Evolutionary conservation across 2,888 invertebrate genomes (phyloP).

Genomic region (Labia minor): DNA sequence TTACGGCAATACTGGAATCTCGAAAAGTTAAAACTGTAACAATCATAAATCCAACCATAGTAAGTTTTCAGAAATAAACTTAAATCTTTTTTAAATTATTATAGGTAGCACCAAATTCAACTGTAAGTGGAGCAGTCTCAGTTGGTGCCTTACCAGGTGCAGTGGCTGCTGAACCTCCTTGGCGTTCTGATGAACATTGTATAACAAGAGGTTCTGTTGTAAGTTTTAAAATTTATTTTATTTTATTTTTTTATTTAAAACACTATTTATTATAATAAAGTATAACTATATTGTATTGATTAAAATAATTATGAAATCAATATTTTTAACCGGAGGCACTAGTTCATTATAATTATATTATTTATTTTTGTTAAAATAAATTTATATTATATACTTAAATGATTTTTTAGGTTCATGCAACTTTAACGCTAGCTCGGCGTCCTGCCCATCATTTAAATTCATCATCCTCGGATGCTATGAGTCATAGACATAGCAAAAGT

Average conservation of each 20-base stretch:
- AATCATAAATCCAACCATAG: conserved; percentile 37
- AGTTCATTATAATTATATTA: too few relatives aligned
- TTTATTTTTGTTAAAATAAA: too few relatives aligned
- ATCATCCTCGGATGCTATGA: not conserved
- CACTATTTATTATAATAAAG: too few relatives aligned
- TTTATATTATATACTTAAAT: not conserved
- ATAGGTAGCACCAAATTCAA: not conserved
- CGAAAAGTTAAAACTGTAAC: conserved; percentile 39
- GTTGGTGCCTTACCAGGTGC: not conserved
- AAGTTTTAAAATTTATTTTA: not conserved
- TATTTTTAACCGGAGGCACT: too few relatives aligned
- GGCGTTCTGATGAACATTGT: not conserved
- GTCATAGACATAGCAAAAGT: conserved; percentile 61
- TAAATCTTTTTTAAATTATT: too few relatives aligned
- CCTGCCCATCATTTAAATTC: not conserved
- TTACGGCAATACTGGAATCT: conserved; percentile 53
- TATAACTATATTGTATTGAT: too few relatives aligned
- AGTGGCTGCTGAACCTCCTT: not conserved
- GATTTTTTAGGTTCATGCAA: not conserved
- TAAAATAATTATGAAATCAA: too few relatives aligned
- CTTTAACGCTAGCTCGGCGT: not conserved
- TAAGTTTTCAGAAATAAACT: not conserved
- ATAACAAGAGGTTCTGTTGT: not conserved
- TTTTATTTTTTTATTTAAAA: too few relatives aligned
- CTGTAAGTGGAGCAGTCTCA: not conserved